These are phyloP conservation scores for Spodoptera frugiperda DNA, from an alignment of 1,140 invertebrate genomes.

Conservation along the genomic window DNA sequence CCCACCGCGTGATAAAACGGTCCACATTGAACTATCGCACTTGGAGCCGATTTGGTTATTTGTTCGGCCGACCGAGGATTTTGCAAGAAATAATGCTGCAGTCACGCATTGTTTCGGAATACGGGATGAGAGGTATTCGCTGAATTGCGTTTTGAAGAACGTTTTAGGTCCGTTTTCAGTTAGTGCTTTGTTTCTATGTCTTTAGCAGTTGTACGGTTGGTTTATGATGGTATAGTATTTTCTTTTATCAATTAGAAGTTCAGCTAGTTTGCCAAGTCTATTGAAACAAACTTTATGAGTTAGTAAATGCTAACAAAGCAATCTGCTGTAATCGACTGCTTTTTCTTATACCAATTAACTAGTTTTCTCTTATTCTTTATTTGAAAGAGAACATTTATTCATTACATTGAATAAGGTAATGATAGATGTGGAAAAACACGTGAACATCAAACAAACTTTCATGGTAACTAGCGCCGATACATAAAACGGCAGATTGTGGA, in stretches of 20 bases:
- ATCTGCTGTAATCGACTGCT: too few species aligned
- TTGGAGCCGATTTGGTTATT: slow-evolving; percentile 54
- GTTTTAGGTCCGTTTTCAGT: background rate
- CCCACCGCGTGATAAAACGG: slow-evolving; percentile 55
- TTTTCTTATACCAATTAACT: too few species aligned
- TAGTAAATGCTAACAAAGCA: too few species aligned
- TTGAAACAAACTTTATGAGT: too few species aligned
- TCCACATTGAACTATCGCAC: slow-evolving; percentile 60
- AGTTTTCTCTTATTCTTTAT: too few species aligned
- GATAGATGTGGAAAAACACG: background rate
- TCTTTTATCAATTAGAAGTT: too few species aligned
- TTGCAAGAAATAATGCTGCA: slow-evolving; percentile 34
- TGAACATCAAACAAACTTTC: background rate
- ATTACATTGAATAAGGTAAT: too few species aligned
- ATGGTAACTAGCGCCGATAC: background rate
- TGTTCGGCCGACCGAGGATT: slow-evolving; percentile 39
- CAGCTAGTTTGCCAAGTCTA: too few species aligned
- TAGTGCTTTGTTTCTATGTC: too few species aligned
- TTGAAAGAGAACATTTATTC: too few species aligned
- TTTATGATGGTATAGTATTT: too few species aligned
- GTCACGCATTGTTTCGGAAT: background rate
- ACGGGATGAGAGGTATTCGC: background rate
- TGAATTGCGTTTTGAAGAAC: background rate
- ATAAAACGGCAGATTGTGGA: slow-evolving; percentile 36
- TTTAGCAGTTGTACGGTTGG: too few species aligned